These are phyloP conservation scores for Chloromyia formosa DNA, from an alignment of 2,888 invertebrate species.

Conservation along the genomic window DNA sequence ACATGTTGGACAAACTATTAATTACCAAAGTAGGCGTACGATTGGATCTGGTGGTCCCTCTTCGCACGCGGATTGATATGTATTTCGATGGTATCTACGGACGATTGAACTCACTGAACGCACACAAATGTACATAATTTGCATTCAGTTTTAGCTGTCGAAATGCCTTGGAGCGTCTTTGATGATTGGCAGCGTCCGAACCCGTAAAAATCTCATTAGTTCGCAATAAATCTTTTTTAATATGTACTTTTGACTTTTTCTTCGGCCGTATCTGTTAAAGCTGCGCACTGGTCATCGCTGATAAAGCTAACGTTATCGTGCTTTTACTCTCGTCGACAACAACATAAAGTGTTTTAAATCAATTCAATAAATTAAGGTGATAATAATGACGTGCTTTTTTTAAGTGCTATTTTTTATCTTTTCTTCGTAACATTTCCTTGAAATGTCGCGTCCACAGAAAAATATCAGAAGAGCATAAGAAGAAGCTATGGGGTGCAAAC, in stretches of 20 bases:
- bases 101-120: too few species aligned
- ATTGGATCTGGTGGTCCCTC: too few species aligned
- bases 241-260: conserved; percentile 25
- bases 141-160: not conserved
- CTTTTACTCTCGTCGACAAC: too few species aligned
- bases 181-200: not conserved
- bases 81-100: too few species aligned
- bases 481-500: conserved; percentile 36
- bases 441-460: conserved; percentile 19
- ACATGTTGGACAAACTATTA: conserved; percentile 33
- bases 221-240: conserved; percentile 35
- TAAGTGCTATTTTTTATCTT: not conserved
- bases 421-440: conserved; percentile 25
- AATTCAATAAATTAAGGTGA: conserved; percentile 25
- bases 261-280: not conserved
- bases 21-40: conserved; percentile 33
- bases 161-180: not conserved
- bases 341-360: not conserved
- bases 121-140: too few species aligned
- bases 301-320: not conserved
- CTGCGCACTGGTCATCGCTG: not conserved
- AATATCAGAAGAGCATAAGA: not conserved
- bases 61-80: too few species aligned
- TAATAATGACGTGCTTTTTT: conserved; percentile 32
- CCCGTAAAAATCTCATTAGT: conserved; percentile 16